phyloP scores from a whole-genome alignment of 2,888 invertebrate species.

The Nephrotoma guestfalica region DNA sequence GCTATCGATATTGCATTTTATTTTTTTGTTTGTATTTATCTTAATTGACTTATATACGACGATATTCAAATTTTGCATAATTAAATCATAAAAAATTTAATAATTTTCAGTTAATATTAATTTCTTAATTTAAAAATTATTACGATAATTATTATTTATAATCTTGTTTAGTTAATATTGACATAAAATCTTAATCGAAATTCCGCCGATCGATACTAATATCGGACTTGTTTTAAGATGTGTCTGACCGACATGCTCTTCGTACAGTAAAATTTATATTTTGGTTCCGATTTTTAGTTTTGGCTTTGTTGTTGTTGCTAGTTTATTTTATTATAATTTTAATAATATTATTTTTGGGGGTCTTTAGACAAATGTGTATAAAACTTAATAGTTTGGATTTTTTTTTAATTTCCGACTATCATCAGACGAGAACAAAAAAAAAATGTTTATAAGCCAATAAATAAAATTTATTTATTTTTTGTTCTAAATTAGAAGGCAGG shows the following conservation, averaged over 20 bases:
- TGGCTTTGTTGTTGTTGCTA: neutral
- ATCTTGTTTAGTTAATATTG: neutral
- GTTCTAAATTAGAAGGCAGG: neutral
- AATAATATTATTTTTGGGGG: neutral
- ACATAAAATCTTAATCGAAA: neutral
- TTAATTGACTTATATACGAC: neutral
- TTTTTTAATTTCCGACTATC: neutral
- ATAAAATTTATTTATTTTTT: neutral
- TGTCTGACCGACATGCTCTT: neutral
- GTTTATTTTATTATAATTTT: neutral
- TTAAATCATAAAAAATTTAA: neutral
- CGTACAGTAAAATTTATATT: neutral
- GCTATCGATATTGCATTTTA: neutral
- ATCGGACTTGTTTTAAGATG: neutral
- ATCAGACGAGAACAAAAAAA: neutral
- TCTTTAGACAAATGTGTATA: neutral
- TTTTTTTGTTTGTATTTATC: neutral
- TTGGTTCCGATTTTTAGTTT: neutral
- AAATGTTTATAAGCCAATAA: neutral
- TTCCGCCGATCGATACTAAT: neutral
- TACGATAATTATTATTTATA: neutral
- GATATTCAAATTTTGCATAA: neutral
- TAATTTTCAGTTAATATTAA: neutral
- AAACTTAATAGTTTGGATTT: neutral
- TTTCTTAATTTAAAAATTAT: neutral